Evolutionary conservation across 2,888 invertebrate species (phyloP).

Genomic region (Notodonta dromedarius): DNA sequence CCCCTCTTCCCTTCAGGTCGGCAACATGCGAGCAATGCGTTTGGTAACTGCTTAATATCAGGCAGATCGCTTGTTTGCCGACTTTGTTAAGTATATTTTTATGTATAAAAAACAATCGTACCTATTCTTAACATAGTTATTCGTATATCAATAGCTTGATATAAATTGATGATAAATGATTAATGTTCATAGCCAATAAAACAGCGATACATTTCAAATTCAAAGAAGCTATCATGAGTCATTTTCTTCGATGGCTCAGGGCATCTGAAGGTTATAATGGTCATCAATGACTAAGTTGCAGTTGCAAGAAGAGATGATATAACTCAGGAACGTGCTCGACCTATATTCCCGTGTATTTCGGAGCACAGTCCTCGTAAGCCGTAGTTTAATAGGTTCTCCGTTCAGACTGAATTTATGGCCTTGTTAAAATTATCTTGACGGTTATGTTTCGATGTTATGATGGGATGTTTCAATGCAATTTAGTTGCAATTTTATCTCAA

Average conservation of each 20-base stretch:
- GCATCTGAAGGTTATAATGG: slow-evolving; percentile 1
- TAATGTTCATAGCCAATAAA: background rate
- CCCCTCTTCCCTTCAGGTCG: too few relatives aligned
- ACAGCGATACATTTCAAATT: background rate
- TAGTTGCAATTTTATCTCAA: too few relatives aligned
- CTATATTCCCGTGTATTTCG: background rate
- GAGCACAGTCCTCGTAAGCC: background rate
- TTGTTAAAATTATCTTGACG: slow-evolving; percentile 5
- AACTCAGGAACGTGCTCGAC: background rate
- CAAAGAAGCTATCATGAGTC: background rate
- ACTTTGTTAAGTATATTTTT: too few relatives aligned
- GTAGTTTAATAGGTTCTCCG: background rate
- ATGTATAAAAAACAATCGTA: too few relatives aligned
- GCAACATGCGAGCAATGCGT: too few relatives aligned
- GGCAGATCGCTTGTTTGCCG: too few relatives aligned
- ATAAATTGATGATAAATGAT: too few relatives aligned
- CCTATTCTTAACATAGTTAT: too few relatives aligned
- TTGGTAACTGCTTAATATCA: too few relatives aligned
- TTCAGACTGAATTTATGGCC: slow-evolving; percentile 1
- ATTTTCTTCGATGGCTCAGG: background rate
- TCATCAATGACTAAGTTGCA: slow-evolving; percentile 5
- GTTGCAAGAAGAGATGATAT: background rate
- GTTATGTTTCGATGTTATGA: background rate
- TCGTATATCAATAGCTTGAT: too few relatives aligned
- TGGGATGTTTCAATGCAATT: too few relatives aligned